Percentiles rank a stretch among this genome's conserved stretches.
These are phyloP conservation scores for Leucosticte australis DNA, from an alignment of 2,113 vertebrate genomes.

Conservation along the genomic window DNA sequence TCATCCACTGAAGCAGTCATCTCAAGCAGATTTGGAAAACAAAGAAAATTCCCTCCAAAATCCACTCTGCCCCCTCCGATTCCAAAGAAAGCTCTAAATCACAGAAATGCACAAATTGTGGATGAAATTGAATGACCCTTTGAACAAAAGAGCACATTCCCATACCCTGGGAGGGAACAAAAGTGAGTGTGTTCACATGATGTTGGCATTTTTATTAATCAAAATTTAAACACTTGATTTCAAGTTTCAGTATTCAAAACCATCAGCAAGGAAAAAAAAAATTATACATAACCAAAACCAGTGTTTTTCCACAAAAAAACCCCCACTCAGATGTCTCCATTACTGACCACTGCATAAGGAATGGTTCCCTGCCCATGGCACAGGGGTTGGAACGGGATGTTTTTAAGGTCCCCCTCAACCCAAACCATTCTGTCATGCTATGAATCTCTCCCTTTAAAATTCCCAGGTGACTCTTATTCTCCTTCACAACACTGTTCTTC, in stretches of 20 bases:
- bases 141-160: neutral
- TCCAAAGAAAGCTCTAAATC: neutral
- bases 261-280: neutral
- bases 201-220: neutral
- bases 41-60: neutral
- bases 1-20: neutral
- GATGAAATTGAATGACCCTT: neutral
- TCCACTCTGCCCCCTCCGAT: rapidly evolving
- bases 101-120: neutral
- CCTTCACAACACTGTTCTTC: neutral
- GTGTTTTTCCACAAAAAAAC: neutral
- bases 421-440: neutral
- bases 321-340: too few relatives aligned
- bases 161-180: neutral
- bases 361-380: neutral
- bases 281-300: neutral
- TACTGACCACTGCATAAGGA: too few relatives aligned
- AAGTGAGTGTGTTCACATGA: neutral
- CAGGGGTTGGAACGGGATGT: rapidly evolving
- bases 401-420: neutral
- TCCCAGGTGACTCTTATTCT: neutral
- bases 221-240: neutral
- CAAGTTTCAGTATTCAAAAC: neutral
- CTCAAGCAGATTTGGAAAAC: neutral
- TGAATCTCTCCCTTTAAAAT: neutral